These are phyloP conservation scores for Nasua narica DNA, from an alignment of 2,797 vertebrate species.

Conservation along the genomic window DNA sequence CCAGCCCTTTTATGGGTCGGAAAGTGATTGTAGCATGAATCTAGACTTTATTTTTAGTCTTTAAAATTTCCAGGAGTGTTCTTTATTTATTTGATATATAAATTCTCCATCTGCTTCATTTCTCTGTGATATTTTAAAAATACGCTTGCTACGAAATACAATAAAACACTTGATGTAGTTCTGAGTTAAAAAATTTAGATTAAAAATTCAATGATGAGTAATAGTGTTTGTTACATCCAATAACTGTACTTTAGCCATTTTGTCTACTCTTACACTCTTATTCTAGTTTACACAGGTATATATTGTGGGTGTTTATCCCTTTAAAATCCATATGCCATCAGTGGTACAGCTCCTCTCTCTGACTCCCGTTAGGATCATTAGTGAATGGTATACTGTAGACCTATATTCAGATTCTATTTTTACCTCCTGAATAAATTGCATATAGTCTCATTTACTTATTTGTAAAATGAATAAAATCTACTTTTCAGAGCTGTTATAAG, in stretches of 20 bases:
- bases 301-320: background rate
- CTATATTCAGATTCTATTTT: background rate
- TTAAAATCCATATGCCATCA: background rate
- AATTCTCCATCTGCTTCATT: conserved; percentile 39
- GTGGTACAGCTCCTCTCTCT: background rate
- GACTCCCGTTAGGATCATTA: background rate
- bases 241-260: background rate
- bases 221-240: background rate
- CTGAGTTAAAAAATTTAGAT: background rate
- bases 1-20: background rate
- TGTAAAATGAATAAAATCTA: conserved; percentile 1
- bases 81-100: conserved; percentile 4
- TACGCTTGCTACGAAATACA: conserved; percentile 34
- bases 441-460: background rate
- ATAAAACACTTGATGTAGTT: conserved; percentile 20
- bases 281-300: background rate
- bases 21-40: conserved; percentile 46
- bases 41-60: conserved; percentile 33
- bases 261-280: background rate
- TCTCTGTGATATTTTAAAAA: conserved; percentile 43
- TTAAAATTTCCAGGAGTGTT: conserved; percentile 41
- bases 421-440: background rate
- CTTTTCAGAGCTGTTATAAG: background rate
- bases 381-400: background rate
- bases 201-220: background rate